A percentile compares a stretch with the other conserved stretches of the same genome.
Conservation (phyloP, 1,140 invertebrate genomes). For the Oncopeltus fasciatus region DNA sequence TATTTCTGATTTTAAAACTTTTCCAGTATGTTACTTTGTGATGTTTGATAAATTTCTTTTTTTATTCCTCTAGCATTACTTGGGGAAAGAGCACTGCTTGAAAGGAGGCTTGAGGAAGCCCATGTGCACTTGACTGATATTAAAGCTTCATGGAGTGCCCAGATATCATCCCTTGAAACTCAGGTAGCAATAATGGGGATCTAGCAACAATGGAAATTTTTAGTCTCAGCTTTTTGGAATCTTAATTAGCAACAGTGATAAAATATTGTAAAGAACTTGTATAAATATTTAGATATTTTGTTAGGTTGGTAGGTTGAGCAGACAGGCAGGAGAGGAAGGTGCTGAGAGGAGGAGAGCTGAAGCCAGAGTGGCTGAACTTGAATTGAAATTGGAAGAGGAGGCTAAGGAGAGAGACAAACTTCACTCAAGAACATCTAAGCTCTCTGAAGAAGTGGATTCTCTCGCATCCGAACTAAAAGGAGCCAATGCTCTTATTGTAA, state of each 20-base stretch:
- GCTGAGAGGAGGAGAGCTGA: constrained; percentile 58
- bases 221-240: neutral
- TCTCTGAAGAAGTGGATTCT: constrained; percentile 47
- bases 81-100: constrained; percentile 49
- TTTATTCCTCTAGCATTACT: constrained; percentile 26
- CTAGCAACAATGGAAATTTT: constrained; percentile 3
- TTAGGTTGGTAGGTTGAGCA: constrained; percentile 56
- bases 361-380: constrained; percentile 47
- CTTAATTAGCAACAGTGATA: too few relatives aligned
- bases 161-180: constrained; percentile 70
- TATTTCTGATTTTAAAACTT: too few relatives aligned
- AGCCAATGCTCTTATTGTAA: constrained; percentile 8
- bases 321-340: constrained; percentile 66
- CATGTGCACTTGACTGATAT: constrained; percentile 73
- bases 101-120: constrained; percentile 64
- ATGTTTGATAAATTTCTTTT: neutral
- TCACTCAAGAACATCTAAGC: constrained; percentile 47
- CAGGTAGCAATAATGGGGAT: constrained; percentile 38
- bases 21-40: neutral
- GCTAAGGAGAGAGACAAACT: constrained; percentile 50
- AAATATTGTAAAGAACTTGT: too few relatives aligned
- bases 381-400: constrained; percentile 46
- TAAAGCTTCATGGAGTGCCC: constrained; percentile 77
- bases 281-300: too few relatives aligned
- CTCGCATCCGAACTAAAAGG: constrained; percentile 43